Evolutionary conservation across 2,113 vertebrate species (phyloP).

Genomic region (Oncorhynchus kisutch): DNA sequence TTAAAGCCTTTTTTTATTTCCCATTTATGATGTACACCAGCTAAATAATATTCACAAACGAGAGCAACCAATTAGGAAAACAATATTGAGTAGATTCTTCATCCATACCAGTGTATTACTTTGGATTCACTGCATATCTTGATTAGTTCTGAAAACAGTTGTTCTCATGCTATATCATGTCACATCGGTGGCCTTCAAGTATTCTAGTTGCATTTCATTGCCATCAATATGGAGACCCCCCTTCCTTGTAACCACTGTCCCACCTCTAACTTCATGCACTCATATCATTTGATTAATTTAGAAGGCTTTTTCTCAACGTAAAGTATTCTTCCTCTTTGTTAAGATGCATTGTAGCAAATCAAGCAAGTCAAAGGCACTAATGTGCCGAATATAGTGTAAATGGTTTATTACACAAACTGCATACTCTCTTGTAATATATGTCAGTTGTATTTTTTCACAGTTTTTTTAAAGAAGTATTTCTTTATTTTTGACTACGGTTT

Average conservation of each 20-base stretch:
- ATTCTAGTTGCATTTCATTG: constrained; percentile 14
- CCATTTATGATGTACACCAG: constrained; percentile 28
- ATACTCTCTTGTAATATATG: constrained; percentile 36
- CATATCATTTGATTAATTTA: not conserved
- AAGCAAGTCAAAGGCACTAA: constrained; percentile 38
- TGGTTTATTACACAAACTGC: constrained; percentile 43
- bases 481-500: constrained; percentile 48
- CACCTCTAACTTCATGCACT: constrained; percentile 37
- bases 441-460: constrained; percentile 56
- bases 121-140: constrained; percentile 14
- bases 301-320: constrained; percentile 28
- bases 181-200: constrained; percentile 36
- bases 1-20: constrained; percentile 19
- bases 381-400: constrained; percentile 44
- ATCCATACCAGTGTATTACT: constrained; percentile 14
- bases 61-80: too few relatives aligned
- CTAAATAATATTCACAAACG: not conserved
- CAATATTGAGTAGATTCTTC: not conserved
- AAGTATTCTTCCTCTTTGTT: constrained; percentile 33
- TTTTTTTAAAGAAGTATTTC: constrained; percentile 45
- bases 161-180: constrained; percentile 16
- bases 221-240: constrained; percentile 1
- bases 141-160: constrained; percentile 15
- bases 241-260: constrained; percentile 17
- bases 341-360: constrained; percentile 35